Evolutionary conservation across 2,797 vertebrate genomes (phyloP), one percentile per base, ranked within the genome.

Genomic region (Anguilla obscura): DNA sequence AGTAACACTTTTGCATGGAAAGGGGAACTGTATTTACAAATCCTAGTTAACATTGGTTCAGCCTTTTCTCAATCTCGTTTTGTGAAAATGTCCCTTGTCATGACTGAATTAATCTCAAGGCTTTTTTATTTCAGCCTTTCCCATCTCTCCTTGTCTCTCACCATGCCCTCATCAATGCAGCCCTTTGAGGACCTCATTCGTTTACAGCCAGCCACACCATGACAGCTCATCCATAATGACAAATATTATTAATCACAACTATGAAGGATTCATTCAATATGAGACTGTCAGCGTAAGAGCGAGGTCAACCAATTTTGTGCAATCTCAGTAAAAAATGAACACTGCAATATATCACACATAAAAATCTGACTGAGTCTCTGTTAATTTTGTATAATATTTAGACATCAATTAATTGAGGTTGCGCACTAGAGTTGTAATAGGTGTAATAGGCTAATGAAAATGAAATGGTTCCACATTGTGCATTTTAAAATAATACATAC

Each of bases 231-330:
- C 56, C 56, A 16, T 45, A 79, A 87, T 80, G 40, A 60, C 40
- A 82, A 56, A 87, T 80, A 63, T 82, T 87, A 87, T 82, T 87
- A 60, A 60, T 30, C 74, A 45, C 54, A 45, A 24, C 48, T 80
- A 63, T 87, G 56, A 60, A 80, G 74, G 58, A 87, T 87, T 80
- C 56, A 52, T 80, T 54, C 74, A 27, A 12, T 63, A 82, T 45
- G n/a, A 33, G 0, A 52, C 54, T 82, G 36, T 60, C 74, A 58
- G 86, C 18, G 40, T 45, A 60, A 82, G n/a, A 45, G 52, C 8
- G 16, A n/a, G 74, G 74, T 27, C 58, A 63, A 40, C 14, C 24
- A 52, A 27, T 48, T 58, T 63, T 60, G 33, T 80, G 40, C 36
- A 76, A 80, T 87, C n/a, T 60, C 54, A 80, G 54, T 45, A 82